Conservation (phyloP, 2,888 invertebrate species). For the Micoletzkya japonica region DNA sequence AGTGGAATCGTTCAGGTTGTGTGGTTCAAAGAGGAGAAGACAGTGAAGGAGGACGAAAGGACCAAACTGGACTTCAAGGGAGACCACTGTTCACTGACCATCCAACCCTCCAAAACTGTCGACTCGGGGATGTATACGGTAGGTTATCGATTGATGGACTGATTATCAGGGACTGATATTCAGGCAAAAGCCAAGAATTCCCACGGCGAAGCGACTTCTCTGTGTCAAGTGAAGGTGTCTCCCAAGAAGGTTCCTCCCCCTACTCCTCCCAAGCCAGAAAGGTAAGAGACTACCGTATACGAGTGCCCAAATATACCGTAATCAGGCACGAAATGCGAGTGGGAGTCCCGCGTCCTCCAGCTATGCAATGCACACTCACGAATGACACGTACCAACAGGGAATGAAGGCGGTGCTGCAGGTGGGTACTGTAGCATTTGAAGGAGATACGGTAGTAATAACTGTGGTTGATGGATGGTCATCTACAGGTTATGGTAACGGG, state of each 20-base stretch:
- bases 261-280: conserved; percentile 32
- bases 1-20: conserved; percentile 13
- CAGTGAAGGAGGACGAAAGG: conserved; percentile 81
- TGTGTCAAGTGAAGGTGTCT: conserved; percentile 55
- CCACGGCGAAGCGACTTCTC: conserved; percentile 59
- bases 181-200: conserved; percentile 73
- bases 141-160: not conserved
- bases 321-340: conserved; percentile 22
- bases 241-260: conserved; percentile 30
- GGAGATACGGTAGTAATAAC: not conserved
- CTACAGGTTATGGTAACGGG: conserved; percentile 50
- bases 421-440: conserved; percentile 2
- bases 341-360: conserved; percentile 34
- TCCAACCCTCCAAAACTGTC: conserved; percentile 63
- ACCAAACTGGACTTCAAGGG: conserved; percentile 77
- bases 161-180: not conserved
- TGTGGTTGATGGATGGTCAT: not conserved
- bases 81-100: conserved; percentile 73
- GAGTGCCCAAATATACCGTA: too few relatives aligned
- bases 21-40: conserved; percentile 73
- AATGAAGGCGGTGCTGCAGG: conserved; percentile 48
- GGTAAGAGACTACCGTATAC: conserved; percentile 3
- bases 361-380: conserved; percentile 54
- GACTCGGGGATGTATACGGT: conserved; percentile 57
- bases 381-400: conserved; percentile 57